These are phyloP conservation scores for Odontocerum albicorne DNA, from an alignment of 2,888 invertebrate genomes.

Conservation along the genomic window DNA sequence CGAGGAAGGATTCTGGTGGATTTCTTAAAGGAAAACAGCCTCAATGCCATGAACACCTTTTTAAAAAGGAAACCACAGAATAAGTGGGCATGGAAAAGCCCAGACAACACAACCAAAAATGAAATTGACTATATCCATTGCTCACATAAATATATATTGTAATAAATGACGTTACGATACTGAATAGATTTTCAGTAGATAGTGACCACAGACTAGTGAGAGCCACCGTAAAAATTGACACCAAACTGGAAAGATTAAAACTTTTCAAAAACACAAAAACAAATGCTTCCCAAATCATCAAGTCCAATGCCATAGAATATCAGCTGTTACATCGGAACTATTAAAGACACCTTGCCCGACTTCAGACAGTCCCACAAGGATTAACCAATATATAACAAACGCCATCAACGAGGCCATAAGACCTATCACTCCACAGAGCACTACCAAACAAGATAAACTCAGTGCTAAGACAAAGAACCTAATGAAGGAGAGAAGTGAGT, in stretches of 20 bases:
- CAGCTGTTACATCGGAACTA: neutral
- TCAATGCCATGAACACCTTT: neutral
- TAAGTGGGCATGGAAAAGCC: too few species aligned
- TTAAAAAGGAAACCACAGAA: too few species aligned
- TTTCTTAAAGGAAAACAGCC: neutral
- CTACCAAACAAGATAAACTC: neutral
- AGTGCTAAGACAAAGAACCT: neutral
- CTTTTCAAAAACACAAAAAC: neutral
- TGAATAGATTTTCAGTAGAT: neutral
- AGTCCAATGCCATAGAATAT: neutral
- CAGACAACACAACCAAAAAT: neutral
- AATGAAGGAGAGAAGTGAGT: neutral
- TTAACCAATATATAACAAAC: neutral
- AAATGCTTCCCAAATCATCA: neutral
- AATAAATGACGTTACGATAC: neutral
- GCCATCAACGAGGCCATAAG: neutral
- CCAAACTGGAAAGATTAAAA: neutral
- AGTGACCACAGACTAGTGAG: slow-evolving; percentile 4
- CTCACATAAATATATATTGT: slow-evolving; percentile 4
- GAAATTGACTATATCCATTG: slow-evolving; percentile 1
- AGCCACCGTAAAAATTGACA: neutral
- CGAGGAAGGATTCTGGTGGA: neutral
- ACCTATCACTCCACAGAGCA: neutral
- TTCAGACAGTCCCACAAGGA: neutral
- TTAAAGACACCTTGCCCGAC: neutral